phyloP scores from a whole-genome alignment of 92 coral and sea anemone genomes.

The Epizoanthus fatuus region DNA sequence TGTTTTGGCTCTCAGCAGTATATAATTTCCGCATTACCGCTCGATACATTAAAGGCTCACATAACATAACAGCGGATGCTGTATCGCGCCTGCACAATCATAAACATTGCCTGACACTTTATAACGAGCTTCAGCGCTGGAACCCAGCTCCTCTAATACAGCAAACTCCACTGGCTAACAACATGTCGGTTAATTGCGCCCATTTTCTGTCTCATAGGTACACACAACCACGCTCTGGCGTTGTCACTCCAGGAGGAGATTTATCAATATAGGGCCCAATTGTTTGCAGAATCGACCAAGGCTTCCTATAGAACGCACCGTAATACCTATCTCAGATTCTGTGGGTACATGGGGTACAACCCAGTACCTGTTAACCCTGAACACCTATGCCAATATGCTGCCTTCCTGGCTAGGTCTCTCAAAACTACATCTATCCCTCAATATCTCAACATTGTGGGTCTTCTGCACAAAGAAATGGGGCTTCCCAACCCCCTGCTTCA shows the following conservation, averaged over 20 bases:
- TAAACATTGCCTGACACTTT: conserved; percentile 20
- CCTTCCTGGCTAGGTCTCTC: too few relatives aligned
- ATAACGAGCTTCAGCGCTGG: conserved; percentile 6
- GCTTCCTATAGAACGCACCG: conserved; percentile 53
- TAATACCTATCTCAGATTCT: conserved; percentile 50
- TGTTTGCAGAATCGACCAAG: conserved; percentile 55
- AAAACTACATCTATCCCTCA: too few relatives aligned
- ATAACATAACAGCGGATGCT: conserved; percentile 39
- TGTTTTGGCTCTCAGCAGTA: conserved; percentile 61
- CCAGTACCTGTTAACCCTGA: conserved; percentile 19
- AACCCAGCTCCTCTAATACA: not conserved
- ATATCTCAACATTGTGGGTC: too few relatives aligned
- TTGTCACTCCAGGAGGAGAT: conserved; percentile 36
- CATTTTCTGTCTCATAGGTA: conserved; percentile 49
- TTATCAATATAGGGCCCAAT: conserved; percentile 31
- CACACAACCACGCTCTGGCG: conserved; percentile 40
- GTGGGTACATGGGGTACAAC: conserved; percentile 51
- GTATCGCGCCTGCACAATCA: conserved; percentile 27
- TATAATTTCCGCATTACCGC: conserved; percentile 58
- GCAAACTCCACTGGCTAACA: conserved; percentile 22
- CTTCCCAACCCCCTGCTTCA: too few relatives aligned
- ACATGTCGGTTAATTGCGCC: conserved; percentile 32
- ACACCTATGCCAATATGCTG: not conserved
- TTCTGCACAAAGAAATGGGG: too few relatives aligned
- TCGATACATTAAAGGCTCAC: conserved; percentile 38